Evolutionary conservation across 2,797 vertebrate genomes (phyloP).

Genomic region (Pempheris klunzingeri): DNA sequence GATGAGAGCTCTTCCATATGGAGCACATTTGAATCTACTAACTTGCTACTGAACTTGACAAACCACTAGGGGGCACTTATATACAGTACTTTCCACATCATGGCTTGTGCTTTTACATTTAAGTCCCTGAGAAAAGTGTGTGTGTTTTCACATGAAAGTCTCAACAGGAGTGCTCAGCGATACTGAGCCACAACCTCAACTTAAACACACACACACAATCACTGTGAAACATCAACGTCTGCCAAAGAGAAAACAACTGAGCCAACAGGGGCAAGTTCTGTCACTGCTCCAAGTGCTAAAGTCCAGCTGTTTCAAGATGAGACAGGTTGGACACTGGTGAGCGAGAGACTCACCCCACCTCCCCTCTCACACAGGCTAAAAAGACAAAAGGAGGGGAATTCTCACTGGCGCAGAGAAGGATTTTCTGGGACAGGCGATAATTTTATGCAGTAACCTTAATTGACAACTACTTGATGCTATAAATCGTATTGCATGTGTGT

Average conservation of each 20-base stretch:
- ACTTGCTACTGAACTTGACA: slow-evolving; percentile 41
- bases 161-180: slow-evolving; percentile 36
- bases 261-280: slow-evolving; percentile 40
- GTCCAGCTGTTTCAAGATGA: slow-evolving; percentile 49
- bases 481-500: slow-evolving; percentile 78
- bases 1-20: slow-evolving; percentile 28
- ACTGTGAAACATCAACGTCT: slow-evolving; percentile 44
- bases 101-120: slow-evolving; percentile 25
- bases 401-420: slow-evolving; percentile 76
- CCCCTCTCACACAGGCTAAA: slow-evolving; percentile 13
- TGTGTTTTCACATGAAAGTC: slow-evolving; percentile 40
- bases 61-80: slow-evolving; percentile 84
- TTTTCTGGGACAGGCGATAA: slow-evolving; percentile 86
- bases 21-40: slow-evolving; percentile 17
- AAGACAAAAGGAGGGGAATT: slow-evolving; percentile 49
- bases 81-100: slow-evolving; percentile 69
- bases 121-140: slow-evolving; percentile 48
- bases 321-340: slow-evolving; percentile 37
- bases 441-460: slow-evolving; percentile 89
- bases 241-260: slow-evolving; percentile 40
- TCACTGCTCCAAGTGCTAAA: slow-evolving; percentile 13
- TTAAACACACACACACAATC: slow-evolving; percentile 27
- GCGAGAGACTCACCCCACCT: slow-evolving; percentile 31
- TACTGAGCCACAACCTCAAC: slow-evolving; percentile 38
- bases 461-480: slow-evolving; percentile 87